These are phyloP conservation scores for Calidris pugnax DNA, from an alignment of 2,113 vertebrate genomes.

Conservation along the genomic window DNA sequence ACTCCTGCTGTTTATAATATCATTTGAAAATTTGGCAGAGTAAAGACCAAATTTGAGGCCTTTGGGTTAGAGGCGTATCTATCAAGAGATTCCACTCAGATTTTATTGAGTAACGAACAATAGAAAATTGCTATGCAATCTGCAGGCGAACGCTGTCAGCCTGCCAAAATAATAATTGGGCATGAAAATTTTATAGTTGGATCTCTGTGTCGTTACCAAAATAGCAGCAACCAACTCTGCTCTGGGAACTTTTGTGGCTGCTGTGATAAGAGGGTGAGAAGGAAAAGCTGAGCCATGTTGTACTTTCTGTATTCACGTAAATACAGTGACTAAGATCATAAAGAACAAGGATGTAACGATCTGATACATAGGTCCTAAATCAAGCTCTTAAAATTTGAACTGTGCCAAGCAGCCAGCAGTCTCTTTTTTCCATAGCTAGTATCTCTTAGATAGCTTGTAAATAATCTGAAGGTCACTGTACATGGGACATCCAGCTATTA, in stretches of 20 bases:
- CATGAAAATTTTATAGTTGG: conserved; percentile 56
- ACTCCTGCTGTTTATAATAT: conserved; percentile 32
- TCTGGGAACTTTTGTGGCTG: conserved; percentile 6
- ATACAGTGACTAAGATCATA: not conserved
- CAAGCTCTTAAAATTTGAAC: not conserved
- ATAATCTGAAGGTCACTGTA: not conserved
- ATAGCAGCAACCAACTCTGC: conserved; percentile 31
- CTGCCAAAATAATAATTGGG: conserved; percentile 59
- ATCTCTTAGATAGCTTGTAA: not conserved
- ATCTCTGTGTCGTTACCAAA: not conserved
- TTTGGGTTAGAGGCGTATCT: not conserved
- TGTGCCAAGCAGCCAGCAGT: not conserved
- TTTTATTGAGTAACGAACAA: conserved; percentile 52
- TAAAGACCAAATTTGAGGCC: conserved; percentile 12
- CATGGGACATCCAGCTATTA: not conserved
- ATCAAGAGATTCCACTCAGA: conserved; percentile 42
- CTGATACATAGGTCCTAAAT: not conserved
- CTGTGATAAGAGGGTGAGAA: conserved; percentile 14
- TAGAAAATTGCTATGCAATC: conserved; percentile 55
- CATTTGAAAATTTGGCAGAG: conserved; percentile 31
- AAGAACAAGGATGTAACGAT: not conserved
- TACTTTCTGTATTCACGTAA: not conserved
- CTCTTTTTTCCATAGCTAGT: not conserved
- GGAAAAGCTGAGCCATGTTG: not conserved
- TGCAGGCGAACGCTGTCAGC: not conserved